Percentiles rank a stretch among this genome's conserved stretches.
Evolutionary conservation across 2,797 vertebrate species (phyloP).

Genomic region (Galagoides demidoff): DNA sequence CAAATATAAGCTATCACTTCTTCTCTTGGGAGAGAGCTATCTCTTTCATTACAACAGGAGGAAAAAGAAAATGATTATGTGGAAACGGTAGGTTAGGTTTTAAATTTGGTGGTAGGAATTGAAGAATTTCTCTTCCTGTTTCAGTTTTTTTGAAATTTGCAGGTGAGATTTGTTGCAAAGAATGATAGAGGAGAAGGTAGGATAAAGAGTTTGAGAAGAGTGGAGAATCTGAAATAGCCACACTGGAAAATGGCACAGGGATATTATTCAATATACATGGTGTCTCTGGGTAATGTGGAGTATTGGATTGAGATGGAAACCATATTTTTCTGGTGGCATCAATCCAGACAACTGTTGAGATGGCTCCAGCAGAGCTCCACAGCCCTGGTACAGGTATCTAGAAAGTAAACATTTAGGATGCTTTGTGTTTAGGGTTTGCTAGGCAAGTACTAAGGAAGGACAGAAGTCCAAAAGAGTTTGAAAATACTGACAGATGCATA

Average conservation of each 20-base stretch:
- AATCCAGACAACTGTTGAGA: not conserved
- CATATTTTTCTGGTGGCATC: not conserved
- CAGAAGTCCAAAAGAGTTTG: not conserved
- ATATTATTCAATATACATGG: not conserved
- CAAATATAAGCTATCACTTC: no score
- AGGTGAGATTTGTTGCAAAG: not conserved
- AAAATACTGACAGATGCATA: not conserved
- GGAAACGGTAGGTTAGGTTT: not conserved
- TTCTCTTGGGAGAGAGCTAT: not conserved
- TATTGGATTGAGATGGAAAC: not conserved
- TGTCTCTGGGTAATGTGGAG: not conserved
- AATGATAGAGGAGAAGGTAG: not conserved
- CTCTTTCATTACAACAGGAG: not conserved
- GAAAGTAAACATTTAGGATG: not conserved
- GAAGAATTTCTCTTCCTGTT: not conserved
- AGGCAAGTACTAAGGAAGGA: not conserved
- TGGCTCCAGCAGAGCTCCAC: not conserved
- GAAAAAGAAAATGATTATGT: not conserved
- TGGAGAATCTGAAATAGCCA: not conserved
- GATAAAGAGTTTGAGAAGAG: not conserved
- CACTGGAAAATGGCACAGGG: not conserved
- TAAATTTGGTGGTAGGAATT: not conserved
- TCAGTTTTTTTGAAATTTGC: not conserved
- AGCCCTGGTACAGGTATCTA: not conserved
- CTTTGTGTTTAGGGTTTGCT: not conserved